A percentile compares a stretch with the other conserved stretches of the same genome.
These are phyloP conservation scores for Lutjanus argentimaculatus DNA, from an alignment of 2,797 vertebrate genomes.

Conservation along the genomic window DNA sequence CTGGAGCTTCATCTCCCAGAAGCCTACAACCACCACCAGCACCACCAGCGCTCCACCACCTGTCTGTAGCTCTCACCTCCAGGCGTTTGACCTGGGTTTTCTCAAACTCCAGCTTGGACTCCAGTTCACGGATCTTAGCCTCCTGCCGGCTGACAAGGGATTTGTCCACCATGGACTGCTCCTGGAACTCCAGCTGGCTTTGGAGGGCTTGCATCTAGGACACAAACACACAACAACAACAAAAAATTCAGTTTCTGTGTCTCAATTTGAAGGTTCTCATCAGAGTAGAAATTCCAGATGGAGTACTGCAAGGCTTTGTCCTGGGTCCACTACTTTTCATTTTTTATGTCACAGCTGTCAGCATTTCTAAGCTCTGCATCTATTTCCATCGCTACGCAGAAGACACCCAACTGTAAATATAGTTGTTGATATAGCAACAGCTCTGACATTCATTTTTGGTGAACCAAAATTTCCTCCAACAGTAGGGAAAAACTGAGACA, in stretches of 20 bases:
- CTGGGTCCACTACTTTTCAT: not conserved
- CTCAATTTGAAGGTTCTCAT: not conserved
- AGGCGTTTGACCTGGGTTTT: conserved; percentile 97
- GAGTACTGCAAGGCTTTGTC: not conserved
- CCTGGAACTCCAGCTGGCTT: conserved; percentile 96
- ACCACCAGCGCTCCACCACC: not conserved
- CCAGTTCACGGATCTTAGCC: conserved; percentile 95
- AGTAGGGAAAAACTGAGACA: not conserved
- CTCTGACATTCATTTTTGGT: not conserved
- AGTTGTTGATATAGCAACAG: not conserved
- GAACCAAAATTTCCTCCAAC: not conserved
- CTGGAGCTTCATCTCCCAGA: not conserved
- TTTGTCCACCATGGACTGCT: conserved; percentile 99
- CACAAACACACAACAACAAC: conserved; percentile 22
- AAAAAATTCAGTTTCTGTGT: not conserved
- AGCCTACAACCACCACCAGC: not conserved
- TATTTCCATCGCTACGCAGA: not conserved
- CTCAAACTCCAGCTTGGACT: conserved; percentile 97
- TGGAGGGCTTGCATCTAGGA: conserved; percentile 93
- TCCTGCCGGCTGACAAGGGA: conserved; percentile 96
- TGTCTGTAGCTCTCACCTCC: conserved; percentile 87
- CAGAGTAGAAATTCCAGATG: not conserved
- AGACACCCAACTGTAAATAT: not conserved
- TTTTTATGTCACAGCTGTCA: not conserved
- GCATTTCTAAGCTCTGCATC: not conserved